Evolutionary conservation across 2,888 invertebrate species (phyloP).

Genomic region (Ophraella communa): DNA sequence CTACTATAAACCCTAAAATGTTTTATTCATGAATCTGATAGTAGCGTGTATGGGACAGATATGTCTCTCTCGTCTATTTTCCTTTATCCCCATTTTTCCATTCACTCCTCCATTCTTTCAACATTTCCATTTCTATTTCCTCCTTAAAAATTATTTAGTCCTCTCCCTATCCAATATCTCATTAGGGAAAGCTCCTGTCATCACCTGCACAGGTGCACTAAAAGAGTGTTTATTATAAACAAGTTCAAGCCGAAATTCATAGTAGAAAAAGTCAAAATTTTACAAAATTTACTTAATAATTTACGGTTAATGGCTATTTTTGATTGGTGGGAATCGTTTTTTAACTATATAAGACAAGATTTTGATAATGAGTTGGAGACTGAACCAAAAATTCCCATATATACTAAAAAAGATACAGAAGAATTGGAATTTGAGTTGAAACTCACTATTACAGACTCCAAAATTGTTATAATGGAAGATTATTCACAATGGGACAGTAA

Average conservation of each 20-base stretch:
- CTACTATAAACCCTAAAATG: too few species aligned
- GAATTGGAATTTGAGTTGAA: conserved; percentile 77
- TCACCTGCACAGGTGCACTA: too few species aligned
- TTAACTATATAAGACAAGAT: conserved; percentile 74
- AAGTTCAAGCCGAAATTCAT: conserved; percentile 59
- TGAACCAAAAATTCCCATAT: conserved; percentile 36
- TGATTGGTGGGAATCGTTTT: conserved; percentile 90
- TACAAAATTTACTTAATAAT: conserved; percentile 89
- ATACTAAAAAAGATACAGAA: conserved; percentile 40
- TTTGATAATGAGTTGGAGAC: conserved; percentile 50
- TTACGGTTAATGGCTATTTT: conserved; percentile 93
- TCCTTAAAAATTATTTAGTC: too few species aligned
- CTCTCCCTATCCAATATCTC: too few species aligned
- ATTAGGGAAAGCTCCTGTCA: too few species aligned
- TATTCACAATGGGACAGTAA: conserved; percentile 87
- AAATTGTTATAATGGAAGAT: conserved; percentile 93
- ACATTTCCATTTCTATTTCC: too few species aligned
- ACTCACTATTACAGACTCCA: conserved; percentile 93
- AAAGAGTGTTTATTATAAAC: too few species aligned
- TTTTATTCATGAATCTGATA: too few species aligned
- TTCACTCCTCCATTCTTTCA: too few species aligned
- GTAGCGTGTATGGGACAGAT: too few species aligned
- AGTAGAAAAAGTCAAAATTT: conserved; percentile 70
- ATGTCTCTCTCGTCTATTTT: too few species aligned
- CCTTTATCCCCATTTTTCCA: too few species aligned